These are phyloP conservation scores for Porites evermanni DNA, from an alignment of 92 coral and sea anemone species.

Conservation along the genomic window DNA sequence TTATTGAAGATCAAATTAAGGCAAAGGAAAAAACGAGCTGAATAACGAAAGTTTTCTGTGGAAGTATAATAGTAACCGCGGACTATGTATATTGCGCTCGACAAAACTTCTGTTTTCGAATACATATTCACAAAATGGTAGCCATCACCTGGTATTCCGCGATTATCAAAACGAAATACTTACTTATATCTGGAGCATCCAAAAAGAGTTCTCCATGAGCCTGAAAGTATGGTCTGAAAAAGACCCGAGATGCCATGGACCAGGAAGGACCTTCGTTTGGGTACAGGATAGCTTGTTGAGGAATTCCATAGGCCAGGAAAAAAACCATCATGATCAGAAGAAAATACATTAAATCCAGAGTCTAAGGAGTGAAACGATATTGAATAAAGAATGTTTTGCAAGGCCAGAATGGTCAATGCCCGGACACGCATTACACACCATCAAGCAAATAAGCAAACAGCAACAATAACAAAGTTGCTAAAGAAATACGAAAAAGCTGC, in stretches of 20 bases:
- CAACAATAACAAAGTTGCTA: too few species aligned
- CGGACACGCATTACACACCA: too few species aligned
- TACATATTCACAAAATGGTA: too few species aligned
- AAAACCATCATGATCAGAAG: constrained; percentile 81
- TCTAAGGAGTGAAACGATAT: not conserved
- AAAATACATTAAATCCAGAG: constrained; percentile 81
- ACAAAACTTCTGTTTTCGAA: too few species aligned
- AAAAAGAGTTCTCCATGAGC: constrained; percentile 84
- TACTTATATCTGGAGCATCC: constrained; percentile 41
- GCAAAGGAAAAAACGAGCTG: too few species aligned
- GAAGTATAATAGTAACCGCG: too few species aligned
- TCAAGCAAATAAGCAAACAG: too few species aligned
- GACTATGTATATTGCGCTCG: too few species aligned
- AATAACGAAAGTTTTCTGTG: too few species aligned
- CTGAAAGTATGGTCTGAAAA: constrained; percentile 91
- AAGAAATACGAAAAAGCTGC: too few species aligned
- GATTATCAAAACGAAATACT: not conserved
- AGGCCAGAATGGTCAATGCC: too few species aligned
- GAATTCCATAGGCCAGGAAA: constrained; percentile 85
- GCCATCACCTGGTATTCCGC: not conserved
- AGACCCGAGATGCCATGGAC: constrained; percentile 62
- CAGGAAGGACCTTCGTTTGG: constrained; percentile 65
- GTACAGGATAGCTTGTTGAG: constrained; percentile 83
- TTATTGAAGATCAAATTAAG: too few species aligned
- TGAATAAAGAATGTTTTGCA: not conserved